phyloP scores from a whole-genome alignment of 2,888 invertebrate genomes.

The Drosophila phalerata region DNA sequence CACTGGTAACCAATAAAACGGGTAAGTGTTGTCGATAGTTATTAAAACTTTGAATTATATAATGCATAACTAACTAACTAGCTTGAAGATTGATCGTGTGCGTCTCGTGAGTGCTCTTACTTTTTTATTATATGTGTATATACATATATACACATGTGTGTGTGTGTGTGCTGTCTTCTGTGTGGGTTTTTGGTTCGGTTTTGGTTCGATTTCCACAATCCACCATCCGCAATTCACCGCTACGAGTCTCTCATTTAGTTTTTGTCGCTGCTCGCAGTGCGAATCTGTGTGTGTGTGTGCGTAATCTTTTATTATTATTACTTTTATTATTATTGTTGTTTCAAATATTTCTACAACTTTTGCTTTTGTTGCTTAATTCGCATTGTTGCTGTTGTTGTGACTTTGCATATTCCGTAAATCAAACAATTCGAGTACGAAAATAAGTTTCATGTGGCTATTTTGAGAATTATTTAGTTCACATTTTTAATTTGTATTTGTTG shows the following conservation, averaged over 20 bases:
- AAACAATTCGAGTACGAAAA: slow-evolving; percentile 47
- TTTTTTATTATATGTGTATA: background rate
- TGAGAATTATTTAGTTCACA: slow-evolving; percentile 46
- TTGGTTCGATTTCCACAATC: slow-evolving; percentile 40
- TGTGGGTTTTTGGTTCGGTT: slow-evolving; percentile 23
- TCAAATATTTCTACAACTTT: slow-evolving; percentile 16
- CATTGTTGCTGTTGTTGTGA: slow-evolving; percentile 30
- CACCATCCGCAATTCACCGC: slow-evolving; percentile 19
- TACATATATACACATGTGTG: background rate
- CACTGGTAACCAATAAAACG: slow-evolving; percentile 28
- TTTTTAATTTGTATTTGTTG: slow-evolving; percentile 18
- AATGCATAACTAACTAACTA: slow-evolving; percentile 9
- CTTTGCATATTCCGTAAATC: slow-evolving; percentile 34
- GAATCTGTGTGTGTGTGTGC: slow-evolving; percentile 25
- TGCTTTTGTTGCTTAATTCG: slow-evolving; percentile 10
- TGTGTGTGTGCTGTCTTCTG: slow-evolving; percentile 5
- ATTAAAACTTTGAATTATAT: slow-evolving; percentile 25
- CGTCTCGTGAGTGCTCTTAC: slow-evolving; percentile 6
- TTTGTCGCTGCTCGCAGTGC: slow-evolving; percentile 34
- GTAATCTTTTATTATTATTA: slow-evolving; percentile 44
- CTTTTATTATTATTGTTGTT: slow-evolving; percentile 23
- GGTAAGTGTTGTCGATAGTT: slow-evolving; percentile 45
- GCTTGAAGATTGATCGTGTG: slow-evolving; percentile 13
- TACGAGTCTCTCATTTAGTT: slow-evolving; percentile 57
- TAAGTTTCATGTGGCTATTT: slow-evolving; percentile 61